Evolutionary conservation across 2,113 vertebrate species (phyloP).

Genomic region (Esox niger): DNA sequence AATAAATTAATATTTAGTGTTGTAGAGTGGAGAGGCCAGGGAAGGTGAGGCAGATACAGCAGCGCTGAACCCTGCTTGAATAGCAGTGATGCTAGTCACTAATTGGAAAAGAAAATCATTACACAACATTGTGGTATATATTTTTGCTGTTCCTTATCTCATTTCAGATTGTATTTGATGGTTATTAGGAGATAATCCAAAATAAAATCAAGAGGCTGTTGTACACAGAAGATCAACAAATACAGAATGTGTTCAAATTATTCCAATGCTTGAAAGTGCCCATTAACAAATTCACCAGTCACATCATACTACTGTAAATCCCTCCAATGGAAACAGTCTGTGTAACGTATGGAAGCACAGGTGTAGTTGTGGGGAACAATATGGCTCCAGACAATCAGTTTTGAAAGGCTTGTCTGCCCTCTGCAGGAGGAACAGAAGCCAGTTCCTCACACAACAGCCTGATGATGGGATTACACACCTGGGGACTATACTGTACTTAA

Average conservation of each 20-base stretch:
- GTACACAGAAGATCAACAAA: slow-evolving; percentile 5
- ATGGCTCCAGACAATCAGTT: background rate
- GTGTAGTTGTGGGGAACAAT: background rate
- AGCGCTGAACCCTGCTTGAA: slow-evolving; percentile 26
- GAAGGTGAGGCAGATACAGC: slow-evolving; percentile 48
- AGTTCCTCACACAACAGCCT: background rate
- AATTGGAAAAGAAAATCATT: slow-evolving; percentile 45
- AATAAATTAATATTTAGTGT: slow-evolving; percentile 66
- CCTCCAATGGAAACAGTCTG: slow-evolving; percentile 23
- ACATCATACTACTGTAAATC: slow-evolving; percentile 3
- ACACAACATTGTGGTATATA: slow-evolving; percentile 36
- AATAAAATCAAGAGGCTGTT: slow-evolving; percentile 20
- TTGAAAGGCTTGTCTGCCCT: slow-evolving; percentile 59
- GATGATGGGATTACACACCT: background rate
- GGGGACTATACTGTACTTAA: too few species aligned
- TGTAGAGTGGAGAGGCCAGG: slow-evolving; percentile 33
- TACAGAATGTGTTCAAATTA: background rate
- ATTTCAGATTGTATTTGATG: slow-evolving; percentile 33
- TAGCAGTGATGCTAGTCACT: slow-evolving; percentile 23
- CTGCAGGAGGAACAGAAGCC: slow-evolving; percentile 45
- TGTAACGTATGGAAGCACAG: background rate
- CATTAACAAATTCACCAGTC: slow-evolving; percentile 7
- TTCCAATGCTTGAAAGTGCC: background rate
- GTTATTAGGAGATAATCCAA: slow-evolving; percentile 5
- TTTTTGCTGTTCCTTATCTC: slow-evolving; percentile 29